Percentiles rank a stretch among this genome's conserved stretches.
phyloP scores from a whole-genome alignment of 2,113 vertebrate species.

The Abramis brama region DNA sequence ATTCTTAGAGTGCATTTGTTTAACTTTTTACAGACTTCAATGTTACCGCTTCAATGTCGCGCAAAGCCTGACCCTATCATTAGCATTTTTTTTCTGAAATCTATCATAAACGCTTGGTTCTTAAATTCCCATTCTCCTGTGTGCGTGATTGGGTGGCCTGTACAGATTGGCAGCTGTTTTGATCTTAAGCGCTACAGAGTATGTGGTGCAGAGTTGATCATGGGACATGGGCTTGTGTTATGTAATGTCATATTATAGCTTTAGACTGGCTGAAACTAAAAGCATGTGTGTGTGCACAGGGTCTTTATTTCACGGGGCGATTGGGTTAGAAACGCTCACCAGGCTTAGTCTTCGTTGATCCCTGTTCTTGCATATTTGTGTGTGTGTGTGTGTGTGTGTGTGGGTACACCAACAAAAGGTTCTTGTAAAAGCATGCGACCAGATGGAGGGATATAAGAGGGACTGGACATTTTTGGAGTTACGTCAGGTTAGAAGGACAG shows the following conservation, averaged over 20 bases:
- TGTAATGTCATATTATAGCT: constrained; percentile 10
- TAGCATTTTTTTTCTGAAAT: not conserved
- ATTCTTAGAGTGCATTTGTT: not conserved
- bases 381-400: not conserved
- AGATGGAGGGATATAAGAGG: not conserved
- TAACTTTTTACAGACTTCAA: no score
- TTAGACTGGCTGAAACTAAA: not conserved
- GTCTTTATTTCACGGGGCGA: constrained; percentile 13
- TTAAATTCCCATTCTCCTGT: not conserved
- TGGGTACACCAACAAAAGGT: not conserved
- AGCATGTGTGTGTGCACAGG: not conserved
- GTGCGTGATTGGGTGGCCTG: not conserved
- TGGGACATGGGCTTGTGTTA: constrained; percentile 11
- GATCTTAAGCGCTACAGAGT: not conserved
- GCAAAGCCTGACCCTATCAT: not conserved
- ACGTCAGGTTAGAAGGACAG: not conserved
- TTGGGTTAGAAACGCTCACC: not conserved
- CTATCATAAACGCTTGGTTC: not conserved
- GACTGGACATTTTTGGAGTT: not conserved
- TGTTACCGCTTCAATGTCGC: not conserved
- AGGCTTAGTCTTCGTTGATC: constrained; percentile 6
- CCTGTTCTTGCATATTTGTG: not conserved
- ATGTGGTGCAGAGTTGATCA: not conserved
- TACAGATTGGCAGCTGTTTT: not conserved
- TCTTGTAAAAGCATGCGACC: not conserved